Evolutionary conservation across 2,888 invertebrate species (phyloP), one percentile per base, ranked within the genome.

Genomic region (Eupithecia exiguata): DNA sequence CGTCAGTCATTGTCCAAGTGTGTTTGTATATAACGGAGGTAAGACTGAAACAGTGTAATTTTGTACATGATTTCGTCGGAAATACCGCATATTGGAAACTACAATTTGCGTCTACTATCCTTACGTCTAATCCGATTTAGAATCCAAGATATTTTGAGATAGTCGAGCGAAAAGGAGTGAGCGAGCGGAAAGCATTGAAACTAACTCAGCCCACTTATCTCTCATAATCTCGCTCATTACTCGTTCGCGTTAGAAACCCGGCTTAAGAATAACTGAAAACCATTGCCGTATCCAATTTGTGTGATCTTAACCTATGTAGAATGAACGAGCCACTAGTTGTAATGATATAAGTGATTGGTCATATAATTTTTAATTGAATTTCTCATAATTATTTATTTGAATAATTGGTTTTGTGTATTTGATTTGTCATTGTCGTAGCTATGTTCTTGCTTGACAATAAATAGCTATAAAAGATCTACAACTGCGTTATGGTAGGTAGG

Each of bases 1-100:
- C 66, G 70, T 76, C 79, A 75, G 78, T 79, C 74, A 81, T 82
- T 86, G 92, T 91, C 91, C 91, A 91, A 92, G 91, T 92, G 89
- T 93, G 72, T 70, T 73, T 76, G 92, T 93, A 92, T 84, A 92
- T 92, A 91, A 89, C 84, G 87, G 89, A 91, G 87, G 91, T 89
- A 94, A 94, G 93, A 93, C 92, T 93, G 93, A 91, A 78, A 81
- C 81, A 83, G 83, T 84, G 83, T 79, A 73, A 79, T 77, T 81
- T 80, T 81, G 77, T 82, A 82, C 81, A 79, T 79, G 78, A 75
- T 79, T 79, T 78, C 74, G 75, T 71, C 71, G 70, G 71, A 68
- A 69, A 30, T 70, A 62, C 49, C 65, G 58, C 36, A n/a, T 40
- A 66, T 74, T 46, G 66, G 69, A 71, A 38, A 69, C 40, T 21